Percentiles rank a stretch among this genome's conserved stretches.
Conservation (phyloP, 2,797 vertebrate genomes). For the Sciaenops ocellatus region DNA sequence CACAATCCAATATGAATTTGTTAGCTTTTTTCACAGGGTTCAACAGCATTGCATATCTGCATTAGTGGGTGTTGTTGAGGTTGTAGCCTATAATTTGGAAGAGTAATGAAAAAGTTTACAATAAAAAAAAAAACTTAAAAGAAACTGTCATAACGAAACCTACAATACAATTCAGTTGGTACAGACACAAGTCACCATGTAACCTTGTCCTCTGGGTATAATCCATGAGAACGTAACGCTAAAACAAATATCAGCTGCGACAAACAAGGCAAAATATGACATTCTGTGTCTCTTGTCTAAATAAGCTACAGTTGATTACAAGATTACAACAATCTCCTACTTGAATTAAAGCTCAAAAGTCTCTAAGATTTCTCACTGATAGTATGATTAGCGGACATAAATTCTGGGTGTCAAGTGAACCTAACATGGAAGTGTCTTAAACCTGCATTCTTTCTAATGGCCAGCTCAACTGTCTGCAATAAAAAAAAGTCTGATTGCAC, state of each 20-base stretch:
- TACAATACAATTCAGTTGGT: not conserved
- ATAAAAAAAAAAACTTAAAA: not conserved
- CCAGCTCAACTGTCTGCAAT: too few species aligned
- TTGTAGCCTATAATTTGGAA: not conserved
- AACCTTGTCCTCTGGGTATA: too few species aligned
- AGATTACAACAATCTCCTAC: not conserved
- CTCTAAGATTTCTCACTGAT: too few species aligned
- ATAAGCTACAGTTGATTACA: not conserved
- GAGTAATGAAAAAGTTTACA: not conserved
- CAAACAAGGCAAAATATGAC: not conserved
- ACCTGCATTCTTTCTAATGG: too few species aligned
- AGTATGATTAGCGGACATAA: too few species aligned
- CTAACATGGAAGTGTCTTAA: too few species aligned
- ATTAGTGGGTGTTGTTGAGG: not conserved
- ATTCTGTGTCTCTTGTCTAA: not conserved
- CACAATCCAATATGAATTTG: too few species aligned
- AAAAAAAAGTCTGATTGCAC: too few species aligned
- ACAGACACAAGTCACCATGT: too few species aligned
- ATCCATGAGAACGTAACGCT: too few species aligned
- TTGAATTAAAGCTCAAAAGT: not conserved
- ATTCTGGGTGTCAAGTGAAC: too few species aligned
- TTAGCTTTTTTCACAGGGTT: too few species aligned
- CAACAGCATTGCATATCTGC: not conserved
- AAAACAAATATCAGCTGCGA: not conserved
- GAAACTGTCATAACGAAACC: not conserved